phyloP scores from a whole-genome alignment of 2,113 vertebrate genomes.

The Hystrix cristata region DNA sequence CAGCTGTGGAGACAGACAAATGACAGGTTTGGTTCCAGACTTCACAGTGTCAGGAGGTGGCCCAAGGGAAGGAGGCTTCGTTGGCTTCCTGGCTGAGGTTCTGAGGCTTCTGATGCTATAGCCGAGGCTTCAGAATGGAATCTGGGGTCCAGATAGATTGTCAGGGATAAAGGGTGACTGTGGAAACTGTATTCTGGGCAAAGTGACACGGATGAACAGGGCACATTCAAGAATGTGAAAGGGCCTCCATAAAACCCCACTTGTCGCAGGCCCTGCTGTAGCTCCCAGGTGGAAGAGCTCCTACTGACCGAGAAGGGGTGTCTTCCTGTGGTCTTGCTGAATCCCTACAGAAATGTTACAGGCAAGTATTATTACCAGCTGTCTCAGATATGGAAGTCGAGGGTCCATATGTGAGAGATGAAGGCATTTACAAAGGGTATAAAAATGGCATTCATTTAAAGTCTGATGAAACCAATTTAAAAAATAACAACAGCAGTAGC shows the following conservation, averaged over 20 bases:
- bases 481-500: background rate
- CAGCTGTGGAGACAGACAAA: background rate
- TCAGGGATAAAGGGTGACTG: background rate
- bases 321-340: background rate
- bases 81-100: background rate
- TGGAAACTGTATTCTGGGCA: background rate
- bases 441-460: background rate
- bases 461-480: background rate
- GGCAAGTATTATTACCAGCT: background rate
- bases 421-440: background rate
- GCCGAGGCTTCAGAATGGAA: background rate
- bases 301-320: background rate
- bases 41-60: fast-evolving
- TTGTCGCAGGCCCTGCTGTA: background rate
- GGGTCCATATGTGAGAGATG: background rate
- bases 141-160: background rate
- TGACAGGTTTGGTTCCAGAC: background rate
- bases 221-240: background rate
- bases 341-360: background rate
- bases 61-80: background rate
- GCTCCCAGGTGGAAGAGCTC: background rate
- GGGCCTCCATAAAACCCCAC: no score
- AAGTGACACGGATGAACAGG: background rate
- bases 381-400: background rate
- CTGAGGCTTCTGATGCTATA: background rate